Percentiles rank a stretch among this genome's conserved stretches.
These are phyloP conservation scores for Drosophila anomelani DNA, from an alignment of 2,888 invertebrate genomes.

Conservation along the genomic window DNA sequence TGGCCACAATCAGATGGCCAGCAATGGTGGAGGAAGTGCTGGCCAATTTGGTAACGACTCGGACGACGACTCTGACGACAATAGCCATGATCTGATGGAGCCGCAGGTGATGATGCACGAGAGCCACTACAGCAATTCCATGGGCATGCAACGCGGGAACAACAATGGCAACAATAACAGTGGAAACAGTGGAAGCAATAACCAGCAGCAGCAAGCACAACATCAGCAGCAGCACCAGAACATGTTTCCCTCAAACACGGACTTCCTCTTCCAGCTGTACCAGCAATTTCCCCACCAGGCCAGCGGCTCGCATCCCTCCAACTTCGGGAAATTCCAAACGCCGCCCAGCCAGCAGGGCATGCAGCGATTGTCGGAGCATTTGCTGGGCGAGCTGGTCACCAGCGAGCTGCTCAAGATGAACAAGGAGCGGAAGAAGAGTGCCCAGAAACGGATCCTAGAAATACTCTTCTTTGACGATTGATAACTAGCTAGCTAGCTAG, in stretches of 20 bases:
- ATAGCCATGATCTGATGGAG: slow-evolving; percentile 71
- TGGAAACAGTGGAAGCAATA: slow-evolving; percentile 42
- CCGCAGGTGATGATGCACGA: slow-evolving; percentile 71
- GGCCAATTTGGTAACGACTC: slow-evolving; percentile 72
- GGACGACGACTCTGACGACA: slow-evolving; percentile 82
- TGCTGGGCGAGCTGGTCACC: slow-evolving; percentile 84
- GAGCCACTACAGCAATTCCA: slow-evolving; percentile 61
- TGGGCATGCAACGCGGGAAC: slow-evolving; percentile 55
- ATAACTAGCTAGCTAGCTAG: slow-evolving; percentile 20
- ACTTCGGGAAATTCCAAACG: slow-evolving; percentile 78
- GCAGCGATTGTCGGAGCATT: slow-evolving; percentile 83
- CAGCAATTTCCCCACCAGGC: slow-evolving; percentile 82
- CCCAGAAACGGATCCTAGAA: slow-evolving; percentile 84
- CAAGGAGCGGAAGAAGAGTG: slow-evolving; percentile 83
- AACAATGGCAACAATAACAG: slow-evolving; percentile 46
- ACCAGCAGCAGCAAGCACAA: slow-evolving; percentile 47
- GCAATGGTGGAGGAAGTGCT: slow-evolving; percentile 40
- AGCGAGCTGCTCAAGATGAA: slow-evolving; percentile 84
- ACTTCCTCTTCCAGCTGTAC: slow-evolving; percentile 83
- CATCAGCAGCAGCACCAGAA: slow-evolving; percentile 61
- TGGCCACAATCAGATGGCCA: slow-evolving; percentile 8
- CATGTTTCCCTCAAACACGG: slow-evolving; percentile 82
- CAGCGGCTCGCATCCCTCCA: slow-evolving; percentile 63
- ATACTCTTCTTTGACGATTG: slow-evolving; percentile 84
- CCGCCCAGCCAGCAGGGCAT: slow-evolving; percentile 69